Evolutionary conservation across 2,888 invertebrate genomes (phyloP).

Genomic region (Cerceris ruficornis): DNA sequence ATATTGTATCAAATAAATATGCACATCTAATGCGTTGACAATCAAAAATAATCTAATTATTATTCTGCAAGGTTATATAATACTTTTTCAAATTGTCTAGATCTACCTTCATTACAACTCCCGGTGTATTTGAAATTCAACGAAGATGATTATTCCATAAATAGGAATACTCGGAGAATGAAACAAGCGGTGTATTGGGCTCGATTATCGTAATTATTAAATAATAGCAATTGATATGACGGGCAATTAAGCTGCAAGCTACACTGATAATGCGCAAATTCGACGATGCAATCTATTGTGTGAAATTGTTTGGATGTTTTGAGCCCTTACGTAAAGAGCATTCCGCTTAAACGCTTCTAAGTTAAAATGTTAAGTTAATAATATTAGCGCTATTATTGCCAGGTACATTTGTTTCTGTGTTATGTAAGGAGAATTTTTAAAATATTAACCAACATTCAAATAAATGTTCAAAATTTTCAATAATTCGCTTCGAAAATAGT

Average conservation of each 20-base stretch:
- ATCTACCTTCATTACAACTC: no score
- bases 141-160: no score
- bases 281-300: conserved; percentile 5
- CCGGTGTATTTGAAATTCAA: no score
- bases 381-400: conserved; percentile 11
- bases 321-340: conserved; percentile 3
- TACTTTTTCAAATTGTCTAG: no score
- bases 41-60: no score
- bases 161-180: neutral
- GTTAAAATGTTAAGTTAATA: conserved; percentile 29
- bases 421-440: conserved; percentile 7
- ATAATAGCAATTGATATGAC: conserved; percentile 43
- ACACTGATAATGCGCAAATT: conserved; percentile 23
- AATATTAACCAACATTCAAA: no score
- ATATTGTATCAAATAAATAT: no score
- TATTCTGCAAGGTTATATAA: no score
- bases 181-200: neutral
- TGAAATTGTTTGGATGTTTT: conserved; percentile 9
- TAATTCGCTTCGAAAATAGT: neutral
- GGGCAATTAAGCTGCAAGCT: conserved; percentile 16
- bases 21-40: no score
- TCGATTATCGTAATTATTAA: conserved; percentile 42
- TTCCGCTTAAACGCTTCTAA: conserved; percentile 26
- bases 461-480: conserved; percentile 5
- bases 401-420: conserved; percentile 8